Evolutionary conservation across 2,888 invertebrate species (phyloP).

Genomic region (Allophyes oxyacanthae): DNA sequence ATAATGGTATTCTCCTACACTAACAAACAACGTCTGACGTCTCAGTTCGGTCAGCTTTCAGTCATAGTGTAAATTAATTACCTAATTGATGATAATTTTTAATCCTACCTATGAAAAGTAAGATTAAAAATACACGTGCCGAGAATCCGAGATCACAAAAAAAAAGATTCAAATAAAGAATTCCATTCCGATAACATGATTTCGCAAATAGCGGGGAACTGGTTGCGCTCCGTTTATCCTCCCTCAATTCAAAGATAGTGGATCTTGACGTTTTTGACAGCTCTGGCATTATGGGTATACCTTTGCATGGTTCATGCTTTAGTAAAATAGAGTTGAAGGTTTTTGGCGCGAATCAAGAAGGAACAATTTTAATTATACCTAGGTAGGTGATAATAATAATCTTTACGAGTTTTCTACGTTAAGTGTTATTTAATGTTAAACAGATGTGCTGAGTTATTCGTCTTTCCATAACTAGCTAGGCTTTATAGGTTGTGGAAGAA

Average conservation of each 20-base stretch:
- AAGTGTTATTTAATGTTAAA: too few relatives aligned
- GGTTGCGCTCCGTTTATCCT: conserved; percentile 66
- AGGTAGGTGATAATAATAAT: not conserved
- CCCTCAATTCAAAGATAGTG: conserved; percentile 63
- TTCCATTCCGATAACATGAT: conserved; percentile 55
- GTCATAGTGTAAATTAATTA: too few relatives aligned
- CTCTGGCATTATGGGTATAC: conserved; percentile 49
- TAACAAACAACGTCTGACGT: too few relatives aligned
- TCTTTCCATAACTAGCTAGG: too few relatives aligned
- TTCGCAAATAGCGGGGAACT: conserved; percentile 62
- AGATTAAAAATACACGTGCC: conserved; percentile 23
- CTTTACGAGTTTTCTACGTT: too few relatives aligned
- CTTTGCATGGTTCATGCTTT: conserved; percentile 34
- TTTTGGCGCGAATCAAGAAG: conserved; percentile 36
- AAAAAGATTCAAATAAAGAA: conserved; percentile 31
- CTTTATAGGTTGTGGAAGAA: conserved; percentile 4
- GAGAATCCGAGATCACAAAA: conserved; percentile 15
- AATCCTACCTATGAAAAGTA: too few relatives aligned
- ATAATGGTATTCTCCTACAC: too few relatives aligned
- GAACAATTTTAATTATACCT: not conserved
- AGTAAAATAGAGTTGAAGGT: conserved; percentile 29
- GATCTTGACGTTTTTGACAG: conserved; percentile 68
- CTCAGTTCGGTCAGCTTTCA: too few relatives aligned
- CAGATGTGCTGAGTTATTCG: too few relatives aligned
- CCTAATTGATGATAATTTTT: too few relatives aligned